These are phyloP conservation scores for Heliconius ethilla DNA, from an alignment of 2,888 invertebrate genomes.

Conservation along the genomic window DNA sequence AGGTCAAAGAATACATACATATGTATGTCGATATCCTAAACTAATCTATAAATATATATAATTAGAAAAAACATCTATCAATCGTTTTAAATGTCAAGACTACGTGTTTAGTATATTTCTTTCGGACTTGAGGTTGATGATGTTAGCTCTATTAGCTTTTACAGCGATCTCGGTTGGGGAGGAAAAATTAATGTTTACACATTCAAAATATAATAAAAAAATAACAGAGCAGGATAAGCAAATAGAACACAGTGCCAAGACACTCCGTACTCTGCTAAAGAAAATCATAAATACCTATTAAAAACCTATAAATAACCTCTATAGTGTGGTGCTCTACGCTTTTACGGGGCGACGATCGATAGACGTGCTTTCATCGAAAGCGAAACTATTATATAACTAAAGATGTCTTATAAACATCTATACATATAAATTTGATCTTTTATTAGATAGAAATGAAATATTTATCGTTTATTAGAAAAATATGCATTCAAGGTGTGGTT, in stretches of 20 bases:
- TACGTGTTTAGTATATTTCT: background rate
- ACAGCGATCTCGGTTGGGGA: no score
- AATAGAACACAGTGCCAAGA: no score
- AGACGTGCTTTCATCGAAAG: slow-evolving; percentile 14
- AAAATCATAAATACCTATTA: background rate
- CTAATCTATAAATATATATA: background rate
- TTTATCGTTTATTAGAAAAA: background rate
- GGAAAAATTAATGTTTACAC: no score
- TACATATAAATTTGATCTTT: background rate
- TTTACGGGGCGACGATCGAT: background rate
- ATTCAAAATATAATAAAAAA: no score
- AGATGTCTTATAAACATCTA: background rate
- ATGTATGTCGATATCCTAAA: background rate
- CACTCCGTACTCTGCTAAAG: no score
- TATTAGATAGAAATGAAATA: background rate
- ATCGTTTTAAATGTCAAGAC: background rate
- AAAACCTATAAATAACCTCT: background rate
- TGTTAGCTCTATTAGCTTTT: no score
- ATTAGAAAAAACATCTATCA: background rate
- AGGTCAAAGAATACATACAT: background rate
- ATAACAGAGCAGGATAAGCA: no score
- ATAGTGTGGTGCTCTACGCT: background rate
- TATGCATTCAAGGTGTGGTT: background rate
- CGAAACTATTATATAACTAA: background rate
- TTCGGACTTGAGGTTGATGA: no score